Evolutionary conservation across 2,888 invertebrate species (phyloP).

Genomic region (Morpho deidamia): DNA sequence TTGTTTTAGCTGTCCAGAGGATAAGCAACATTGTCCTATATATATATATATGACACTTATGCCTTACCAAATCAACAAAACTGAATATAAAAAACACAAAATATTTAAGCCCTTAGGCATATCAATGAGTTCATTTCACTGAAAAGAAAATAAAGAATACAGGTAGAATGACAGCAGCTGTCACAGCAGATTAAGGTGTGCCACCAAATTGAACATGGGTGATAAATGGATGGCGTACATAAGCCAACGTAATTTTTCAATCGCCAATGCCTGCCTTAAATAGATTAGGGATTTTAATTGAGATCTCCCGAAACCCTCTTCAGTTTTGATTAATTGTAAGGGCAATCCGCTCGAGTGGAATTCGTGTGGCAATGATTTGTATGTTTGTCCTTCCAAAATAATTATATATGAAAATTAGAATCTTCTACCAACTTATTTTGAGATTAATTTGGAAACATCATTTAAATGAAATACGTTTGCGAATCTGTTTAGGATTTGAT

Average conservation of each 20-base stretch:
- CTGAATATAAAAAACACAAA: no score
- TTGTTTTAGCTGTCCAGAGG: no score
- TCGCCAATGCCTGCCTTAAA: slow-evolving; percentile 11
- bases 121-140: no score
- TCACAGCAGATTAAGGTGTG: slow-evolving; percentile 49
- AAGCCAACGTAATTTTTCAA: slow-evolving; percentile 15
- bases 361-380: not conserved
- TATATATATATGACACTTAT: no score
- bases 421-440: no score
- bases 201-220: slow-evolving; percentile 34
- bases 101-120: no score
- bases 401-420: no score
- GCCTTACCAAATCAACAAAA: no score
- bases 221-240: slow-evolving; percentile 24
- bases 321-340: slow-evolving; percentile 7
- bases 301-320: slow-evolving; percentile 6
- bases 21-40: no score
- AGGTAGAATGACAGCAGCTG: slow-evolving; percentile 33
- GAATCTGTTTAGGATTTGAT: no score
- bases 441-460: no score
- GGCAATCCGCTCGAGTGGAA: not conserved
- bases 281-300: slow-evolving; percentile 14
- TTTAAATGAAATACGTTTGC: no score
- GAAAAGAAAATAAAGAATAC: not conserved
- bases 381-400: not conserved